These are phyloP conservation scores for Sesamia inferens DNA, from an alignment of 2,888 invertebrate species.

Conservation along the genomic window DNA sequence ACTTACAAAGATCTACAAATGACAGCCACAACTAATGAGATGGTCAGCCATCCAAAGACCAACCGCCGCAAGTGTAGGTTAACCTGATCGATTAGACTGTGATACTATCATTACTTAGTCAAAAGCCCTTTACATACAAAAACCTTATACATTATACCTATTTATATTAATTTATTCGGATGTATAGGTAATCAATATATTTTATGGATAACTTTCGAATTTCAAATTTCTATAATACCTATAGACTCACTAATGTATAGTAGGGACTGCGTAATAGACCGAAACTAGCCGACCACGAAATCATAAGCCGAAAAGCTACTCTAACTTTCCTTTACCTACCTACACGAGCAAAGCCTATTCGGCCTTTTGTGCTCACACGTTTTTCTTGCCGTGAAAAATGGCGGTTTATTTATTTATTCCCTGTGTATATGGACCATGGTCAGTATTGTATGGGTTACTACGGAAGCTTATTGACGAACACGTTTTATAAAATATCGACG, in stretches of 20 bases:
- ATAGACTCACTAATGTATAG: neutral
- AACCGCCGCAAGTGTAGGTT: no score
- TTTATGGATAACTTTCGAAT: neutral
- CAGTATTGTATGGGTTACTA: neutral
- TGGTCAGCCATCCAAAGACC: no score
- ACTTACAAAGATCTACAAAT: no score
- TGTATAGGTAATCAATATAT: neutral
- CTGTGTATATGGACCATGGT: neutral
- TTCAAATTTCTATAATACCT: neutral
- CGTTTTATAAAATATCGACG: neutral
- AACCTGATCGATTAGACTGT: no score
- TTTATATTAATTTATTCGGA: neutral
- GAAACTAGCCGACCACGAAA: neutral
- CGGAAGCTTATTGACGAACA: neutral
- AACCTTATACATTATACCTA: neutral
- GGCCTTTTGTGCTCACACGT: neutral
- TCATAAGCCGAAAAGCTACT: neutral
- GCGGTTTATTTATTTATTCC: neutral
- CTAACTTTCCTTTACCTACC: neutral
- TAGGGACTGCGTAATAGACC: neutral
- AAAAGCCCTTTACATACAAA: no score
- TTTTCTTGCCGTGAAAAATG: neutral
- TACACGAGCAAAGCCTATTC: conserved; percentile 16
- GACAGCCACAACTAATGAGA: no score
- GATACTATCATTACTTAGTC: no score